Evolutionary conservation across 2,113 vertebrate genomes (phyloP).

Genomic region (Nibea coibor): DNA sequence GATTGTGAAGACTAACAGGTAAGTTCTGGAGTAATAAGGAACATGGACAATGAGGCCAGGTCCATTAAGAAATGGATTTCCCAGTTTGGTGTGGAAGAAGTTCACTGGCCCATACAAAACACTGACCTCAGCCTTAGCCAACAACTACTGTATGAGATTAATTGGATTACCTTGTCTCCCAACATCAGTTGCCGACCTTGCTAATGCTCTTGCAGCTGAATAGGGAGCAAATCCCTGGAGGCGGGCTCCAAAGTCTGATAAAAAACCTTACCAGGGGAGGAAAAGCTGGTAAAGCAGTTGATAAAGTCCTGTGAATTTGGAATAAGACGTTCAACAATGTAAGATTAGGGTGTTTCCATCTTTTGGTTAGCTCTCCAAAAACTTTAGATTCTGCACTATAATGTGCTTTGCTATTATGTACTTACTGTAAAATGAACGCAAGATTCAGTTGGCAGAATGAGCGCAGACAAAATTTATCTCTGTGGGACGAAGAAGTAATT

Average conservation of each 20-base stretch:
- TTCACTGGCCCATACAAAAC: neutral
- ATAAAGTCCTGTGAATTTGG: too few relatives aligned
- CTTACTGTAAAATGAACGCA: neutral
- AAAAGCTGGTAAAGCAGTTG: neutral
- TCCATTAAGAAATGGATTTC: neutral
- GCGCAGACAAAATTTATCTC: constrained; percentile 17
- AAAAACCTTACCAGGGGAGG: neutral
- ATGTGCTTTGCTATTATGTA: neutral
- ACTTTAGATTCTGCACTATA: neutral
- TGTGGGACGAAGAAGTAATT: constrained; percentile 9
- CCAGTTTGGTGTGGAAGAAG: neutral
- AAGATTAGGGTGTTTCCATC: neutral
- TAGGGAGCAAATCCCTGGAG: neutral
- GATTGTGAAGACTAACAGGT: too few relatives aligned
- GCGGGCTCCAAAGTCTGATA: neutral
- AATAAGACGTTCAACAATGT: neutral
- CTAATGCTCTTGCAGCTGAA: neutral
- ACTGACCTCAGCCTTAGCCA: neutral
- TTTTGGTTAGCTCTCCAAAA: neutral
- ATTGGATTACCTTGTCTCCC: neutral
- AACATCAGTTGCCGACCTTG: neutral
- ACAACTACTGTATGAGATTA: neutral
- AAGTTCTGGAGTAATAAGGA: too few relatives aligned
- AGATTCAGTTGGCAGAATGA: neutral
- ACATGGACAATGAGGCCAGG: too few relatives aligned